Evolutionary conservation across 2,113 vertebrate species (phyloP).

Genomic region (Camelus bactrianus): DNA sequence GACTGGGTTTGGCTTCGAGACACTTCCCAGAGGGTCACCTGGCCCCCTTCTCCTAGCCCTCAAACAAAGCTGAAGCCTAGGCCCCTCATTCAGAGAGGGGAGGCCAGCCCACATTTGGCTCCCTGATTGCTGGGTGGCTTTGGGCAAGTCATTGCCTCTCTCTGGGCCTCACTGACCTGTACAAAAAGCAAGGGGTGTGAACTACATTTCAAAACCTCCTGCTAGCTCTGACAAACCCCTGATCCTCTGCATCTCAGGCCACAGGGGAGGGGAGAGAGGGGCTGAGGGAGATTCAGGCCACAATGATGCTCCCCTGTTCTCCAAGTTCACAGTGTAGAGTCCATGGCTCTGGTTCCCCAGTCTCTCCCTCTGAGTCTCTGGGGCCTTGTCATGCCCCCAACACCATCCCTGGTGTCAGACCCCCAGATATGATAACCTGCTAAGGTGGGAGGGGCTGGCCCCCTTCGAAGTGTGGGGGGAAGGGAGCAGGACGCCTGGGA

Average conservation of each 20-base stretch:
- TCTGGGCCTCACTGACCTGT: background rate
- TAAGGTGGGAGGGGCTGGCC: background rate
- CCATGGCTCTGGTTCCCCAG: conserved; percentile 66
- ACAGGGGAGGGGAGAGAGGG: background rate
- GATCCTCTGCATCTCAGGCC: conserved; percentile 36
- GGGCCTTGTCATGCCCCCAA: background rate
- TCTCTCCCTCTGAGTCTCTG: conserved; percentile 54
- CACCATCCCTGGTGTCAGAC: background rate
- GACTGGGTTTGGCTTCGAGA: background rate
- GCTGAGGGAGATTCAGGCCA: background rate
- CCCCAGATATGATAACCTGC: conserved; percentile 17
- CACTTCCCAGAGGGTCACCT: background rate
- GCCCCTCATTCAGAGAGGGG: background rate
- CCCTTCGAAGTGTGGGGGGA: background rate
- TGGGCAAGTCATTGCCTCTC: conserved; percentile 8
- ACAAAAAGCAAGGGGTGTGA: background rate
- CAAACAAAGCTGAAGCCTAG: background rate
- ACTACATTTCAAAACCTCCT: background rate
- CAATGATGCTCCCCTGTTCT: background rate
- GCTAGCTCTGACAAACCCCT: background rate
- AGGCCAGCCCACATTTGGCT: background rate
- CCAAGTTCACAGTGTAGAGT: conserved; percentile 80
- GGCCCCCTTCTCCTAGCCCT: background rate
- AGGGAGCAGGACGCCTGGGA: background rate
- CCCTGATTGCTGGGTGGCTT: background rate